Conservation (phyloP, 2,888 invertebrate genomes). For the Horisme vitalbata region DNA sequence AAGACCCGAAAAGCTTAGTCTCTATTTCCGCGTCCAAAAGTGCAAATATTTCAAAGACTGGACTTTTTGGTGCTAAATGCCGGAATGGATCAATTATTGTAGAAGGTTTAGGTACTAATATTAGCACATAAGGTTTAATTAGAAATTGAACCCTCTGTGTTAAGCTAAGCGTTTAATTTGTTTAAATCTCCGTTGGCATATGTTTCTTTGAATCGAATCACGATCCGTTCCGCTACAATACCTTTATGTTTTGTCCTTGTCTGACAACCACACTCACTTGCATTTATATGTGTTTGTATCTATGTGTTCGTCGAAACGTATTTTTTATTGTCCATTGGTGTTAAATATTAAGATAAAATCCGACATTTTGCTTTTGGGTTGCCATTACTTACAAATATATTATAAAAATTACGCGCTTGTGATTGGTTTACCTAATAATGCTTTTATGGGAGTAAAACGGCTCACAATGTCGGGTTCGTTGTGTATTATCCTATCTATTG, state of each 20-base stretch:
- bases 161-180: neutral
- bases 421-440: constrained; percentile 79
- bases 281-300: constrained; percentile 63
- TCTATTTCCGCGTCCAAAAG: too few relatives aligned
- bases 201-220: constrained; percentile 35
- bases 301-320: constrained; percentile 33
- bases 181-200: neutral
- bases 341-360: constrained; percentile 52
- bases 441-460: constrained; percentile 52
- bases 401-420: constrained; percentile 59
- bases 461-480: constrained; percentile 74
- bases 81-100: too few relatives aligned
- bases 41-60: too few relatives aligned
- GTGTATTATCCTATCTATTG: constrained; percentile 37
- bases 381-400: constrained; percentile 63
- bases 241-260: constrained; percentile 49
- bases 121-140: too few relatives aligned
- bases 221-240: constrained; percentile 63
- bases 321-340: constrained; percentile 41
- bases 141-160: too few relatives aligned
- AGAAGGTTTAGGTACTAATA: too few relatives aligned
- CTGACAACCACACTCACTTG: constrained; percentile 79
- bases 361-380: constrained; percentile 78
- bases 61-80: too few relatives aligned
- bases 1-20: too few relatives aligned